phyloP scores from a whole-genome alignment of 2,797 vertebrate genomes.

The Rhyacichthys aspro region DNA sequence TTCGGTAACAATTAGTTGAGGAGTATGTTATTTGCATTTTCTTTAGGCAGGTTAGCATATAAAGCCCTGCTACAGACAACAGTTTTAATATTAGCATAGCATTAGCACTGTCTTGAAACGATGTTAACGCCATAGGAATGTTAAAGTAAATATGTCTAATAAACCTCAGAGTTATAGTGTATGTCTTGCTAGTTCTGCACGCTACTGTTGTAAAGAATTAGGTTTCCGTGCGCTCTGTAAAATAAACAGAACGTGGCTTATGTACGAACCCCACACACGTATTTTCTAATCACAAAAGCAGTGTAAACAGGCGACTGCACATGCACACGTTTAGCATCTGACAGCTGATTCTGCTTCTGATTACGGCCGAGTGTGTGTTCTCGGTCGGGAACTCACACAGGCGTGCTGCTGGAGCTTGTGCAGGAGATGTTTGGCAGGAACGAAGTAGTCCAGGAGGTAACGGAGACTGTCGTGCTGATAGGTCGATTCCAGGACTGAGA shows the following conservation, averaged over 20 bases:
- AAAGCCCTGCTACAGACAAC: too few species aligned
- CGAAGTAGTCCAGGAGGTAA: conserved; percentile 85
- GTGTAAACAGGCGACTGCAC: background rate
- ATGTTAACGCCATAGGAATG: too few species aligned
- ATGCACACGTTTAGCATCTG: background rate
- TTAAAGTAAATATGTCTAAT: too few species aligned
- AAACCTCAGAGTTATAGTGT: too few species aligned
- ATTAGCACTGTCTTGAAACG: too few species aligned
- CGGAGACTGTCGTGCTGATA: conserved; percentile 85
- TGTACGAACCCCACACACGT: background rate
- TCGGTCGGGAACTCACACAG: conserved; percentile 74
- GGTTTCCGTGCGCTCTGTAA: background rate
- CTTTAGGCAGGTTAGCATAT: too few species aligned
- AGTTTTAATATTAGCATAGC: too few species aligned
- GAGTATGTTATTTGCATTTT: too few species aligned
- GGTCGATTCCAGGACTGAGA: conserved; percentile 84
- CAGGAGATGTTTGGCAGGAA: conserved; percentile 84
- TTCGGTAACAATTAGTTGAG: too few species aligned
- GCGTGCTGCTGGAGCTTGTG: conserved; percentile 85
- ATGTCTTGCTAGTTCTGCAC: too few species aligned
- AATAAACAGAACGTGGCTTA: background rate
- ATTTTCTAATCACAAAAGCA: background rate
- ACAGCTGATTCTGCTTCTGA: conserved; percentile 43
- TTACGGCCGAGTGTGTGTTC: conserved; percentile 52
- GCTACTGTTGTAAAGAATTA: too few species aligned